phyloP scores from a whole-genome alignment of 92 coral and sea anemone species.

The Pocillopora grandis region DNA sequence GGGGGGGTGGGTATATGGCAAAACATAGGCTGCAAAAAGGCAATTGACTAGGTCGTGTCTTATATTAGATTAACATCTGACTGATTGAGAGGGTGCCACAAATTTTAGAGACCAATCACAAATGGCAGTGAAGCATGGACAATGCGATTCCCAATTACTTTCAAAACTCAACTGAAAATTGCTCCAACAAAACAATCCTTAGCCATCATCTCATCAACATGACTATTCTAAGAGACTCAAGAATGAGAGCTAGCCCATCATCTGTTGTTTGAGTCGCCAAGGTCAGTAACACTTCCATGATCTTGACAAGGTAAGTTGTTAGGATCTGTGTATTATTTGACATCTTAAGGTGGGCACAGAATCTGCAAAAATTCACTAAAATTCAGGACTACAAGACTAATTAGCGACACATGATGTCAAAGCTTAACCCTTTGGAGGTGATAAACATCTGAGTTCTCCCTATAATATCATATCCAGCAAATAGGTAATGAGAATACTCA shows the following conservation, averaged over 20 bases:
- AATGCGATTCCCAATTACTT: background rate
- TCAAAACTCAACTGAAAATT: no score
- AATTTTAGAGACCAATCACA: no score
- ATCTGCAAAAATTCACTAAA: constrained; percentile 42
- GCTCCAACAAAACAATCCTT: background rate
- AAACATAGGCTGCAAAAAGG: no score
- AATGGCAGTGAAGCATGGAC: background rate
- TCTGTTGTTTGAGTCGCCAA: constrained; percentile 94
- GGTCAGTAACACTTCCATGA: constrained; percentile 85
- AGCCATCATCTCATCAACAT: constrained; percentile 76
- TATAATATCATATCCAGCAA: no score
- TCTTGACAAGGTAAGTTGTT: constrained; percentile 74
- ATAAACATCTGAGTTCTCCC: no score
- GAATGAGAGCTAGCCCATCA: constrained; percentile 91
- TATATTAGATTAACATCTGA: no score
- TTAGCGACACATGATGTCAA: no score
- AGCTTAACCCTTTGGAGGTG: no score
- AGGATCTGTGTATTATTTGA: constrained; percentile 73
- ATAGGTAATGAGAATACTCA: no score
- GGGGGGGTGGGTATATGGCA: no score
- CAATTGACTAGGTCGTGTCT: background rate
- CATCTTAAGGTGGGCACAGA: constrained; percentile 84
- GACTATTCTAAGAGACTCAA: constrained; percentile 90
- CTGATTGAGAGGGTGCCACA: no score
- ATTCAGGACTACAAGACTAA: background rate